Conservation (phyloP, 2,888 invertebrate genomes). For the Tortricodes alternella region DNA sequence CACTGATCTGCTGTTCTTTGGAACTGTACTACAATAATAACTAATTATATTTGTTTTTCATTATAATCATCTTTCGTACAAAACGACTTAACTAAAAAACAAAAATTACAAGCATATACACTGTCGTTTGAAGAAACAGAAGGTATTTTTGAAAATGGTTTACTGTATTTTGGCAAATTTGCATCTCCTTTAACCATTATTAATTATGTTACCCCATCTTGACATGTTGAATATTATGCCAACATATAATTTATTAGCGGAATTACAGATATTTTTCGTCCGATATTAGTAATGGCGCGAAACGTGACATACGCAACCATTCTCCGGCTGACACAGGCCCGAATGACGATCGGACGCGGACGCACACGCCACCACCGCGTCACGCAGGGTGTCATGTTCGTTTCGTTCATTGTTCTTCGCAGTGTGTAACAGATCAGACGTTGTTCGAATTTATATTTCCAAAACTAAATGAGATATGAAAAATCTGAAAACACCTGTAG, state of each 20-base stretch:
- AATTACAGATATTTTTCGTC: no score
- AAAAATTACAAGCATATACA: background rate
- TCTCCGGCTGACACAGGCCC: background rate
- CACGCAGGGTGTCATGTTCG: background rate
- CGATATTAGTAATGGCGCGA: background rate
- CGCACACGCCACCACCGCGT: background rate
- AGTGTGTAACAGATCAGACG: constrained; percentile 16
- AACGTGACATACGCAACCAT: background rate
- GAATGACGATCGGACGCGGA: background rate
- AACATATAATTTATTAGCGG: background rate
- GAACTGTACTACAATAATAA: background rate
- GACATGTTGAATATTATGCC: background rate
- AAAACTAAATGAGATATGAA: constrained; percentile 30
- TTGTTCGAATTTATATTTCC: constrained; percentile 31
- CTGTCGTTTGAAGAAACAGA: background rate
- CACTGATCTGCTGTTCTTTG: background rate
- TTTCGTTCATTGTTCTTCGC: background rate
- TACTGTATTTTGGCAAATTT: background rate
- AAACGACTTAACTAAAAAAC: background rate
- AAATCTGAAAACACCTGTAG: constrained; percentile 26
- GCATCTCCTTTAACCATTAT: background rate
- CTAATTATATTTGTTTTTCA: background rate
- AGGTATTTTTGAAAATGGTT: background rate
- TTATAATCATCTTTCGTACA: background rate
- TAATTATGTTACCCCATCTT: background rate